Base-by-base conservation (phyloP, 2,113 vertebrate species). In the Cottus gobio region DNA sequence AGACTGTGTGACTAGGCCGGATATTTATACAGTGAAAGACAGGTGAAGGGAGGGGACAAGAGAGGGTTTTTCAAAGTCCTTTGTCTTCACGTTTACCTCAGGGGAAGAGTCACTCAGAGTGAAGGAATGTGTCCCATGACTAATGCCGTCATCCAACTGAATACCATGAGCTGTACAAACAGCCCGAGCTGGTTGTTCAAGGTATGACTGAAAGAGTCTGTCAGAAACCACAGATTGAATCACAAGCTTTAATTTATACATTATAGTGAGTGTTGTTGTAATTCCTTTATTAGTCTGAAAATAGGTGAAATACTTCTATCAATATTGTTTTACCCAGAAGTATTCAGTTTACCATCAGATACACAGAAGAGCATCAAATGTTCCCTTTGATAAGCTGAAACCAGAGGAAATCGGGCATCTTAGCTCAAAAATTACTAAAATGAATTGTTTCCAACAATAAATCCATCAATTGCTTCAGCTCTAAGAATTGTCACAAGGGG, bases 11-110 rank as follows among this genome's bases (percentile, higher is more conserved):
- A 12, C 11, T 18, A 20, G 26, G 11, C 1, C 6, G 5, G 4
- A 11, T 5, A 77, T 91, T 83, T 90, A 91, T 91, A 85, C 3
- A 3, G 30, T 37, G 10, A 31, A 31, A 2, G 16, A 50, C 24
- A 30, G 12, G 74, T 36, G 28, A 67, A 5, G 78, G 85, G 90
- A 75, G 69, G 58, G 30, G 71, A 52, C 31, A n/a, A 15, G 24
- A 7, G 2, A 31, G 60, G 61, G 10, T 5, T 62, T 31, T 50
- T 39, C 15, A 68, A 60, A 9, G 20, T 2, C 34, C 52, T 56
- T 75, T 75, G 72, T 82, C 62, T 72, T 61, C 0, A 1, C n/a
- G 0, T 10, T 12, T 28, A 15, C 44, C n/a, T 52, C 2, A 1
- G 8, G 37, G 9, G 10, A 26, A 34, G 4, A 52, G 34, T 63